Conservation (phyloP, 2,888 invertebrate species). For the Dorcus parallelipipedus region DNA sequence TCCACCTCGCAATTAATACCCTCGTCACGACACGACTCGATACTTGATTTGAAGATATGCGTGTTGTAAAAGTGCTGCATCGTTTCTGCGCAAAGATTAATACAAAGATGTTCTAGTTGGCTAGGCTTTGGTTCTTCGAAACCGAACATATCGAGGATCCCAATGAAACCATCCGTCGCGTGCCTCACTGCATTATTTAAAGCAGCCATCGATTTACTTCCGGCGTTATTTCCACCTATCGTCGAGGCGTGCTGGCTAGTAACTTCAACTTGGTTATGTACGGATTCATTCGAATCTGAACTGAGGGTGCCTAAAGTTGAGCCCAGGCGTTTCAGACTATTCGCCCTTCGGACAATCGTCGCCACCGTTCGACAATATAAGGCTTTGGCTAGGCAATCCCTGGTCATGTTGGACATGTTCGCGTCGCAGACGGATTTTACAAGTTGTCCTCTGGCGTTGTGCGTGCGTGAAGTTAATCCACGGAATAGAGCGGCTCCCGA, state of each 20-base stretch:
- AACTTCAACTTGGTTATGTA: conserved; percentile 81
- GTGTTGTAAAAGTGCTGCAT: conserved; percentile 98
- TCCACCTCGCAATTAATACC: conserved; percentile 86
- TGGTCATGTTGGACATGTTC: conserved; percentile 83
- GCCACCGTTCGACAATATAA: conserved; percentile 92
- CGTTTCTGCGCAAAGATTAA: conserved; percentile 93
- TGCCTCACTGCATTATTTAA: conserved; percentile 89
- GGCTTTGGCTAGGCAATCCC: conserved; percentile 87
- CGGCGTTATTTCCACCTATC: conserved; percentile 68
- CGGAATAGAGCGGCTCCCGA: conserved; percentile 71
- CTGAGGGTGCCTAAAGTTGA: conserved; percentile 80
- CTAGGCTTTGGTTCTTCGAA: conserved; percentile 91
- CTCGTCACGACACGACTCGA: conserved; percentile 91
- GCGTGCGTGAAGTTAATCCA: conserved; percentile 79
- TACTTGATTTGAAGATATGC: conserved; percentile 91
- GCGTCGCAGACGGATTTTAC: conserved; percentile 79
- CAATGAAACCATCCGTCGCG: conserved; percentile 93
- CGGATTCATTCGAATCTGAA: conserved; percentile 89
- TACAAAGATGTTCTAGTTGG: conserved; percentile 89
- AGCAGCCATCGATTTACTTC: conserved; percentile 88
- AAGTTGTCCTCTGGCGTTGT: conserved; percentile 73
- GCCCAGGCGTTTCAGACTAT: conserved; percentile 83
- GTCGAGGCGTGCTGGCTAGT: conserved; percentile 84
- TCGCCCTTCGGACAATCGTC: conserved; percentile 88
- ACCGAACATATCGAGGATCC: conserved; percentile 95